A percentile compares a stretch with the other conserved stretches of the same genome.
These are phyloP conservation scores for Macrotis lagotis DNA, from an alignment of 2,113 vertebrate genomes.

Conservation along the genomic window DNA sequence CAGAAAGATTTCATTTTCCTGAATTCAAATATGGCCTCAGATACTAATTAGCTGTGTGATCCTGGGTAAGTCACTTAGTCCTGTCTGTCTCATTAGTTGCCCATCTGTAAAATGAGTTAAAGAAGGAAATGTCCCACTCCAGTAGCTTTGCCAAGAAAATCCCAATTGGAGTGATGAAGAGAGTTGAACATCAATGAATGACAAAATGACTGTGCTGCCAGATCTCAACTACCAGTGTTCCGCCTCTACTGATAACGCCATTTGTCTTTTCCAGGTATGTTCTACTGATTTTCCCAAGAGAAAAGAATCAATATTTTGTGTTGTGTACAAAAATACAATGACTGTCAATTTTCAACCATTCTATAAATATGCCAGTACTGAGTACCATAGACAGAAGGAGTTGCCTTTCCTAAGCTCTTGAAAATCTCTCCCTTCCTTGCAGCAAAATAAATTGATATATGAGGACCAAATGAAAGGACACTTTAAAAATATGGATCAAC, in stretches of 20 bases:
- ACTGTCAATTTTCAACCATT: conserved; percentile 16
- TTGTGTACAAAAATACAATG: conserved; percentile 5
- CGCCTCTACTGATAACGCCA: neutral
- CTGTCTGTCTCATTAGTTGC: neutral
- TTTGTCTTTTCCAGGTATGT: conserved; percentile 29
- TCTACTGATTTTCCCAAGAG: neutral
- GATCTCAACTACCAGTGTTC: neutral
- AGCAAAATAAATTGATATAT: conserved; percentile 26
- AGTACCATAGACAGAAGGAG: neutral
- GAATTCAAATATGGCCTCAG: neutral
- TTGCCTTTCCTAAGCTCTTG: neutral
- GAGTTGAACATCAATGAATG: neutral
- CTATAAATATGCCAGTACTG: neutral
- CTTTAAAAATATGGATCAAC: conserved; percentile 29
- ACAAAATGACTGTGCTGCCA: neutral
- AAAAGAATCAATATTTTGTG: neutral
- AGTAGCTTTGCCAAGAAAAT: neutral
- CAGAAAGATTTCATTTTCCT: neutral
- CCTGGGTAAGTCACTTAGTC: neutral
- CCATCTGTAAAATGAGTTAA: neutral
- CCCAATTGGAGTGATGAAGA: neutral
- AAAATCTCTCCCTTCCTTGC: neutral
- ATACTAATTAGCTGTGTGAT: neutral
- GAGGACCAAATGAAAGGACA: neutral
- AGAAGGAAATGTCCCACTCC: neutral